Base-by-base conservation (phyloP, 2,888 invertebrate genomes). In the Drosophila demipolita region DNA sequence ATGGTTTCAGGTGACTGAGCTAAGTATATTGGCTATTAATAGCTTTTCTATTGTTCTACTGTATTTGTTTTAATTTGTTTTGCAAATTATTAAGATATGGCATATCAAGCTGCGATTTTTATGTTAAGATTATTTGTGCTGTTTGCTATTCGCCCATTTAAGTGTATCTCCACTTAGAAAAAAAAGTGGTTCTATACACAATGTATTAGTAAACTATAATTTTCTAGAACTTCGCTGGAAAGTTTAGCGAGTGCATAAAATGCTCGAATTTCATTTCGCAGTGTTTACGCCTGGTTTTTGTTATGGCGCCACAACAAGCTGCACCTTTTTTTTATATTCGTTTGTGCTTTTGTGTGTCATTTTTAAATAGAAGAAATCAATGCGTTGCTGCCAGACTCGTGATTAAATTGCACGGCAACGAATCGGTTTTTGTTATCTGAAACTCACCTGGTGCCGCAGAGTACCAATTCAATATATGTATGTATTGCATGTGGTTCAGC, bases 381-480 rank as follows among this genome's bases (percentile, higher is more conserved):
- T 23, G 1, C n/a, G 45, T 49, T 59, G 33, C n/a, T 58, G 17
- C 32, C 76, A 58, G 66, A 63, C 77, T 77, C 78, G 78, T 77
- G 77, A 77, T 77, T 78, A 70, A 78, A 78, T 76, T 73, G 68
- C 60, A 66, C 72, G 40, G 63, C 66, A 60, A 62, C 62, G 53
- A 45, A 58, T 63, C 36, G 61, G 17, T 67, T 73, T 59, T 50
- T 40, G 53, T 77, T 78, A 77, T 78, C 70, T 60, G 36, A 15
- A 40, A 36, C n/a, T 75, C 58, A 77, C 66, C 77, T 66, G 73
- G 50, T 73, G 45, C 52, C 64, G 53, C 42, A 76, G 61, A 76
- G 73, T 76, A 66, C 66, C 71, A 77, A 70, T 77, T 68, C 54
- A 59, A 59, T 55, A 23, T 35, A 35, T 20, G 4, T 35, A 11